A percentile compares a stretch with the other conserved stretches of the same genome.
Conservation (phyloP, 1,140 invertebrate genomes). For the Hesperophylax magnus region DNA sequence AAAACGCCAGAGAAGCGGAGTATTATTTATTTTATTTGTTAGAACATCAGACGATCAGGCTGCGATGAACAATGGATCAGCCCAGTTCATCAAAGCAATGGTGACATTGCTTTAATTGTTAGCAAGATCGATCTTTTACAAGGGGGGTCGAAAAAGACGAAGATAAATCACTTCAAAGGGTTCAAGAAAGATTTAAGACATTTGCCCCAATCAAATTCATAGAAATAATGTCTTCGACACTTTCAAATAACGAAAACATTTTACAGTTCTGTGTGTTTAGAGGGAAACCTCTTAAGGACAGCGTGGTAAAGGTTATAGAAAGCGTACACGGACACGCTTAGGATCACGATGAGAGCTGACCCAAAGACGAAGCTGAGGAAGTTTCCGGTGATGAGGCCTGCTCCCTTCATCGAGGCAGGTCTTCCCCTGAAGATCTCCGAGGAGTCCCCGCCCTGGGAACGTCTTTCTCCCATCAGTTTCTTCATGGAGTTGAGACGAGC, state of each 20-base stretch:
- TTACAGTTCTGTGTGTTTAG: slow-evolving; percentile 83
- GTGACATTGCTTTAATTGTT: too few relatives aligned
- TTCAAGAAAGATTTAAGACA: too few relatives aligned
- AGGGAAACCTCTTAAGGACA: slow-evolving; percentile 84
- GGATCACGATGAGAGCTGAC: slow-evolving; percentile 80
- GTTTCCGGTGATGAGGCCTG: slow-evolving; percentile 83
- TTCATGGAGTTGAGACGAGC: slow-evolving; percentile 85
- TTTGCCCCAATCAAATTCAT: too few relatives aligned
- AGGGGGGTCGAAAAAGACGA: too few relatives aligned
- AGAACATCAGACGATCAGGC: too few relatives aligned
- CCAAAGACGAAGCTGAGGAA: slow-evolving; percentile 86
- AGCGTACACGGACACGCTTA: slow-evolving; percentile 84
- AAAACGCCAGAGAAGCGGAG: too few relatives aligned
- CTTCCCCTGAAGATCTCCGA: slow-evolving; percentile 68
- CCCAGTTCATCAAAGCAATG: too few relatives aligned
- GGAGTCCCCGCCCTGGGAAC: slow-evolving; percentile 65
- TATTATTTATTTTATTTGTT: too few relatives aligned
- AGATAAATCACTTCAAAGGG: too few relatives aligned
- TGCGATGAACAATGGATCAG: too few relatives aligned
- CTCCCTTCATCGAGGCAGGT: slow-evolving; percentile 69
- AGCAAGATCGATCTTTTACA: too few relatives aligned
- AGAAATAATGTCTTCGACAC: background rate
- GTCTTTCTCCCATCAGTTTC: slow-evolving; percentile 81
- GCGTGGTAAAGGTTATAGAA: slow-evolving; percentile 88
- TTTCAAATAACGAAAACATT: slow-evolving; percentile 14